Evolutionary conservation across 2,888 invertebrate species (phyloP).

Genomic region (Osmoderma eremita): DNA sequence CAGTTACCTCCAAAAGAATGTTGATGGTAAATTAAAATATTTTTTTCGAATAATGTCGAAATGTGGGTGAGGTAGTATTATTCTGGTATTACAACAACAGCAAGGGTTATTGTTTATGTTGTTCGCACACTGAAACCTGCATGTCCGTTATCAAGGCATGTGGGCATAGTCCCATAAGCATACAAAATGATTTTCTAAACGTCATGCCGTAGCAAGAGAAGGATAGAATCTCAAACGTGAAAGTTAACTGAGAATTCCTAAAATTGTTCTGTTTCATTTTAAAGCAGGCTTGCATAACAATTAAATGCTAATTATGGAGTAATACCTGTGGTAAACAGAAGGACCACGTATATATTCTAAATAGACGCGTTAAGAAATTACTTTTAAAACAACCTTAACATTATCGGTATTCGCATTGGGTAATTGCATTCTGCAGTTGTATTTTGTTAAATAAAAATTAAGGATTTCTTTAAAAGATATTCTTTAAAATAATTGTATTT

Average conservation of each 20-base stretch:
- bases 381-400: background rate
- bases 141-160: slow-evolving; percentile 20
- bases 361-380: background rate
- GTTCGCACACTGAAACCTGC: background rate
- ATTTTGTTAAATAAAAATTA: too few relatives aligned
- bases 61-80: too few relatives aligned
- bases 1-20: too few relatives aligned
- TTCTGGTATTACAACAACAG: too few relatives aligned
- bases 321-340: slow-evolving; percentile 22
- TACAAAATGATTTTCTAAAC: slow-evolving; percentile 10
- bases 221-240: slow-evolving; percentile 18
- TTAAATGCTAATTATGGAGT: slow-evolving; percentile 30
- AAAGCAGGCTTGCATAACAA: slow-evolving; percentile 32
- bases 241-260: slow-evolving; percentile 27
- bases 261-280: slow-evolving; percentile 32
- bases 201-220: background rate
- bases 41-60: too few relatives aligned
- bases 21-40: too few relatives aligned
- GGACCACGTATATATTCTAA: slow-evolving; percentile 19
- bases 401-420: slow-evolving; percentile 10
- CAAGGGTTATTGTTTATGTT: background rate
- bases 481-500: too few relatives aligned
- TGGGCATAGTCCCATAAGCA: slow-evolving; percentile 4
- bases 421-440: slow-evolving; percentile 8
- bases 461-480: too few relatives aligned